These are phyloP conservation scores for Amniataba percoides DNA, from an alignment of 2,797 vertebrate species.

Conservation along the genomic window DNA sequence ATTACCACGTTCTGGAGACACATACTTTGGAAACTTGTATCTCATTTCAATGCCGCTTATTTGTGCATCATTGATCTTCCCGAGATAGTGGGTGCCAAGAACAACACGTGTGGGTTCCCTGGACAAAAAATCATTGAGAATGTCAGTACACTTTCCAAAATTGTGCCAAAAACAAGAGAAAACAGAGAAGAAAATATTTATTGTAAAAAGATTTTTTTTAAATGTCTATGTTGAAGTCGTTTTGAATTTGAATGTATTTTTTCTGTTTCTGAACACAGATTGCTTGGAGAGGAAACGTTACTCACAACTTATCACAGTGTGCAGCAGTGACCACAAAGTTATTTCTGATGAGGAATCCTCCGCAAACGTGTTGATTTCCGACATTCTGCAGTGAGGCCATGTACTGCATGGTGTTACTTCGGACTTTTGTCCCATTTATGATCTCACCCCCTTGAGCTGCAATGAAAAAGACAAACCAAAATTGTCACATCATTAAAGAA, in stretches of 20 bases:
- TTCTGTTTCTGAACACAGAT: not conserved
- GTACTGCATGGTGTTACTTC: conserved; percentile 51
- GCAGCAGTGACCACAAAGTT: conserved; percentile 80
- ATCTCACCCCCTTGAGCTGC: conserved; percentile 51
- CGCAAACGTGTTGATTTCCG: conserved; percentile 38
- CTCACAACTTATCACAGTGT: conserved; percentile 64
- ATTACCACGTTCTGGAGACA: accelerated
- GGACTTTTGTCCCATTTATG: conserved; percentile 31
- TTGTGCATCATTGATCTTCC: accelerated
- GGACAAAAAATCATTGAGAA: not conserved
- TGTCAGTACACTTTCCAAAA: too few relatives aligned
- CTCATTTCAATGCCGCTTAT: not conserved
- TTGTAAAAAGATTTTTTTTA: too few relatives aligned
- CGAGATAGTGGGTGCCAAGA: conserved; percentile 40
- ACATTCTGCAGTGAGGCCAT: conserved; percentile 76
- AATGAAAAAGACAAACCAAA: conserved; percentile 2
- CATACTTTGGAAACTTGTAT: not conserved
- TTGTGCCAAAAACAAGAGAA: too few relatives aligned
- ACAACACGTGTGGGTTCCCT: not conserved
- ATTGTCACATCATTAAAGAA: not conserved
- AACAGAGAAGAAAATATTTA: too few relatives aligned
- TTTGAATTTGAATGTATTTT: not conserved
- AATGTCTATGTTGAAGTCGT: too few relatives aligned
- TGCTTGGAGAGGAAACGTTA: not conserved
- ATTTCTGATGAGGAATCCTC: conserved; percentile 75